A percentile compares a stretch with the other conserved stretches of the same genome.
Evolutionary conservation across 2,797 vertebrate genomes (phyloP).

Genomic region (Glyptemys insculpta): DNA sequence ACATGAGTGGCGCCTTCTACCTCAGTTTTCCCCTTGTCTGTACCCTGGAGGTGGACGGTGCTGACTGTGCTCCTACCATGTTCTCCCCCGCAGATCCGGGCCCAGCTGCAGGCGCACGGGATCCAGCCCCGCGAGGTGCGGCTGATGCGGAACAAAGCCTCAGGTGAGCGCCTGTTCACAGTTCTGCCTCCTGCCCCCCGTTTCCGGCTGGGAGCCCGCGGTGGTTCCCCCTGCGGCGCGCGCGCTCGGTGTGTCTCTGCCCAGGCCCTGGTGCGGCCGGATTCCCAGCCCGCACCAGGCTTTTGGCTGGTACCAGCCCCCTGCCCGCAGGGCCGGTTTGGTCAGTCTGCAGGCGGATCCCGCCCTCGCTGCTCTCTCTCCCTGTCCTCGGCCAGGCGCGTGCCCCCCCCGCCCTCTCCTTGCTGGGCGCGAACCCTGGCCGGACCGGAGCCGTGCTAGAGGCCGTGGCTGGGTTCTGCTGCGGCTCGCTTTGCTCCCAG

Average conservation of each 20-base stretch:
- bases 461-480: conserved; percentile 14
- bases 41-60: background rate
- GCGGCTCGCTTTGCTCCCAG: background rate
- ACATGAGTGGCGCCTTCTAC: background rate
- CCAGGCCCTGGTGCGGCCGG: no score
- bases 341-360: background rate
- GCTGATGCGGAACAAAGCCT: conserved; percentile 94
- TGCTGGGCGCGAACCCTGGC: background rate
- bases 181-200: conserved; percentile 16
- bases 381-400: background rate
- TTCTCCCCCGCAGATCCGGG: conserved; percentile 84
- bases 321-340: background rate
- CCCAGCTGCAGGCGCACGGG: conserved; percentile 89
- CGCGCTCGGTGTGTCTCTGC: conserved; percentile 28
- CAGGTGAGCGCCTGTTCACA: conserved; percentile 87
- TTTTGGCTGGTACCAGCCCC: conserved; percentile 20
- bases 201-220: no score
- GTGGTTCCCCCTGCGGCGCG: background rate
- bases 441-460: background rate
- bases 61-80: background rate
- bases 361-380: background rate
- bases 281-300: background rate
- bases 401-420: conserved; percentile 17
- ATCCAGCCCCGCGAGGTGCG: conserved; percentile 92
- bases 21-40: background rate